Conservation (phyloP, 2,797 vertebrate genomes). For the Premnoplex brunnescens region DNA sequence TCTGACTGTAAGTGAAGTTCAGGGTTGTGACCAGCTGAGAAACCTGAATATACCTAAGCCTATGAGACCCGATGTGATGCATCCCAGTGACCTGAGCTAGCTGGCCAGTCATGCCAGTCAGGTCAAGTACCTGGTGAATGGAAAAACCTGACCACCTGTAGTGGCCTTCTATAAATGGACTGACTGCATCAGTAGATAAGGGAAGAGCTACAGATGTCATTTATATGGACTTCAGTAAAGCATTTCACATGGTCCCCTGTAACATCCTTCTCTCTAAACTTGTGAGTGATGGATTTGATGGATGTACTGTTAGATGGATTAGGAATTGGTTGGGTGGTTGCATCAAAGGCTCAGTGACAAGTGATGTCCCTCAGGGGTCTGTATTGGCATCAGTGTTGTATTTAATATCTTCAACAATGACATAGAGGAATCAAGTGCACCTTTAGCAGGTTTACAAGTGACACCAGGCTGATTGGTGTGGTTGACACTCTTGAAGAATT, state of each 20-base stretch:
- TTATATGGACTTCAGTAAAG: not conserved
- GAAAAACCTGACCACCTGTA: not conserved
- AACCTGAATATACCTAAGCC: not conserved
- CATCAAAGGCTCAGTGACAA: not conserved
- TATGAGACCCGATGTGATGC: not conserved
- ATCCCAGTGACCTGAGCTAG: not conserved
- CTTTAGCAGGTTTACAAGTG: not conserved
- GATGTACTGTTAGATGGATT: not conserved
- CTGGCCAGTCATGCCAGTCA: not conserved
- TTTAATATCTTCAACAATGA: not conserved
- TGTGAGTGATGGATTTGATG: not conserved
- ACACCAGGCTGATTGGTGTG: not conserved
- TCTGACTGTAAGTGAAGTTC: not conserved
- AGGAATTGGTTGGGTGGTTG: not conserved
- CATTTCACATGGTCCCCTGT: not conserved
- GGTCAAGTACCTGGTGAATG: not conserved
- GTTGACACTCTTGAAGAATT: not conserved
- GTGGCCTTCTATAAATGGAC: not conserved
- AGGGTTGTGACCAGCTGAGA: not conserved
- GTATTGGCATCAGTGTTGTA: not conserved
- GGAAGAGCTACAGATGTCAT: not conserved
- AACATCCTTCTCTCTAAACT: not conserved
- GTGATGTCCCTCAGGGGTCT: not conserved
- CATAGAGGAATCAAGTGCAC: fast-evolving
- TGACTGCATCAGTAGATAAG: not conserved